A percentile compares a stretch with the other conserved stretches of the same genome.
Evolutionary conservation across 2,113 vertebrate species (phyloP).

Genomic region (Chloroceryle aenea): DNA sequence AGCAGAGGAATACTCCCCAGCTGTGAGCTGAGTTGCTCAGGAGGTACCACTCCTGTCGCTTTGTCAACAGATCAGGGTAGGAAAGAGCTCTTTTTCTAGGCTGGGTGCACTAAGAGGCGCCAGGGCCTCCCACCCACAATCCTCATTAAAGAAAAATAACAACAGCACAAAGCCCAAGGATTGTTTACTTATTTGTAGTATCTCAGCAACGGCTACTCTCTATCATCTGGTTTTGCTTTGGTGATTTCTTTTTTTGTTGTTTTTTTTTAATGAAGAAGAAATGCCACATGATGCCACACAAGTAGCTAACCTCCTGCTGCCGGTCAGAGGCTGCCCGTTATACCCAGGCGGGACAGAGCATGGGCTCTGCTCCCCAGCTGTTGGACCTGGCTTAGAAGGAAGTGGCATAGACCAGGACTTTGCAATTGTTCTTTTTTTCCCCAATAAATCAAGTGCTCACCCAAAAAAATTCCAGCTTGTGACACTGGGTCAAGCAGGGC

Average conservation of each 20-base stretch:
- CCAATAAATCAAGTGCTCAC: rapidly evolving
- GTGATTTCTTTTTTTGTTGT: conserved; percentile 67
- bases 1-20: conserved; percentile 7
- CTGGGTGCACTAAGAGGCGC: conserved; percentile 37
- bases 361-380: conserved; percentile 33
- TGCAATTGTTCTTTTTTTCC: not conserved
- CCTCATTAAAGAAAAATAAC: conserved; percentile 70
- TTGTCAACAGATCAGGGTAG: conserved; percentile 33
- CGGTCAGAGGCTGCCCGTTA: conserved; percentile 38
- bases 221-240: conserved; percentile 82
- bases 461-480: not conserved
- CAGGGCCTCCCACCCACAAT: conserved; percentile 62
- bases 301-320: conserved; percentile 67
- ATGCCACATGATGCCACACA: conserved; percentile 77
- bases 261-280: conserved; percentile 72
- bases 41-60: conserved; percentile 57
- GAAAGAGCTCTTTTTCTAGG: conserved; percentile 25
- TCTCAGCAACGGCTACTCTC: conserved; percentile 72
- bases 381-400: not conserved
- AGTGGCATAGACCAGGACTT: not conserved
- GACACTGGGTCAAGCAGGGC: not conserved
- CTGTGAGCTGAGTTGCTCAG: conserved; percentile 34
- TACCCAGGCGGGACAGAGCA: conserved; percentile 11
- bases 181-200: conserved; percentile 75
- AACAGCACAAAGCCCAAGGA: conserved; percentile 52